Base-by-base conservation (phyloP, 2,888 invertebrate genomes). In the Listrodromus nycthemerus region DNA sequence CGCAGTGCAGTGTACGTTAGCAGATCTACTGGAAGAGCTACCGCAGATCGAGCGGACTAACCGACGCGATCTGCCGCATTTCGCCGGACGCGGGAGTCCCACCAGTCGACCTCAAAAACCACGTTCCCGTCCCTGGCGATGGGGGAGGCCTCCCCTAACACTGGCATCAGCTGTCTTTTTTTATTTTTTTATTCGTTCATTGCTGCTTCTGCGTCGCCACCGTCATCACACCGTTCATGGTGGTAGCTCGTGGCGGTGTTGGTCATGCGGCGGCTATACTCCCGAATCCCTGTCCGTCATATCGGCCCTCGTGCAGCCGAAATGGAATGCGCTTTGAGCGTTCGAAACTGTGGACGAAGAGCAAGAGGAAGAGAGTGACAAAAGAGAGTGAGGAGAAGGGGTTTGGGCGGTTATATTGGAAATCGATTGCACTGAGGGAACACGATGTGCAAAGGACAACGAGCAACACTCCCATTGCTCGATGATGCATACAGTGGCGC, bases 301-400 rank as follows among this genome's bases (percentile, higher is more conserved):
- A 87, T 84, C 88, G 85, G 85, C 69, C 75, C 61, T 55, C 84
- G 85, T 65, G 70, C 80, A 80, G 63, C 48, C 85, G 86, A 88
- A 89, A 90, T 90, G 88, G 89, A 91, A 91, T 90, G 88, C 88
- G 87, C 86, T 89, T 89, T 89, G 90, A 89, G 89, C 87, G 85
- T 87, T 88, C 87, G 83, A 87, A 84, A 87, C 85, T 74, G 85
- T 73, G 77, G 78, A 73, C 74, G 79, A 83, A 65, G 78, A 74
- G 70, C 61, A n/a, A 37, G 71, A 48, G 41, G 48, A 45, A 67
- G 78, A 37, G 61, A 52, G 80, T 55, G 70, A 69, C 63, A 37
- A 37, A 37, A 52, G 30, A 55, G 19, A 67, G 41, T 16, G 61
- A 66, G 66, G 24, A 75, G 48, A 45, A 30, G 67, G 80, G 63